A percentile compares a stretch with the other conserved stretches of the same genome.
Evolutionary conservation across 2,797 vertebrate genomes (phyloP).

Genomic region (Eulemur coronatus): DNA sequence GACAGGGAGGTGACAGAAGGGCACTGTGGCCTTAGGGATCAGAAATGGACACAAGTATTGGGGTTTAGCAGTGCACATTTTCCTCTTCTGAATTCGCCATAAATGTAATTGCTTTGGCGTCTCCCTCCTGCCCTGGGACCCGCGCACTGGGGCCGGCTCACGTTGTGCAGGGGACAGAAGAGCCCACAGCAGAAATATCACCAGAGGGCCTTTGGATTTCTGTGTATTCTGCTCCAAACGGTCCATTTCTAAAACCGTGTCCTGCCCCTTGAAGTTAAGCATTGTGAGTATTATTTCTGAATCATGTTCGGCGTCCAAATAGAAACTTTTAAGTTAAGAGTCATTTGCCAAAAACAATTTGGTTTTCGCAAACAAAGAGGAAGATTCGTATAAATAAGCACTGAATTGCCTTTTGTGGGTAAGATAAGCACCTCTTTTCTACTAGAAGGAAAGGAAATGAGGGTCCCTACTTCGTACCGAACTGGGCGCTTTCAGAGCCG

Average conservation of each 20-base stretch:
- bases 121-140: slow-evolving; percentile 70
- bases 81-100: slow-evolving; percentile 36
- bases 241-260: slow-evolving; percentile 33
- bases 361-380: neutral
- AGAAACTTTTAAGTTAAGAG: neutral
- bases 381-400: neutral
- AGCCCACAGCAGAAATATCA: neutral
- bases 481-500: neutral
- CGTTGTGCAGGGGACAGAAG: neutral
- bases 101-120: slow-evolving; percentile 42
- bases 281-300: neutral
- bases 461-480: neutral
- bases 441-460: neutral
- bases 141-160: slow-evolving; percentile 9
- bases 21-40: neutral
- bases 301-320: neutral
- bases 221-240: neutral
- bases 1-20: neutral
- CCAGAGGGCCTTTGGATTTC: neutral
- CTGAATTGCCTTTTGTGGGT: neutral
- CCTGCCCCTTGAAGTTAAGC: slow-evolving; percentile 17
- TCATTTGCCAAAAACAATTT: neutral
- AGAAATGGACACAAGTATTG: neutral
- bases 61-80: neutral
- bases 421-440: neutral